These are phyloP conservation scores for Prochilodus magdalenae DNA, from an alignment of 2,113 vertebrate genomes.

Conservation along the genomic window DNA sequence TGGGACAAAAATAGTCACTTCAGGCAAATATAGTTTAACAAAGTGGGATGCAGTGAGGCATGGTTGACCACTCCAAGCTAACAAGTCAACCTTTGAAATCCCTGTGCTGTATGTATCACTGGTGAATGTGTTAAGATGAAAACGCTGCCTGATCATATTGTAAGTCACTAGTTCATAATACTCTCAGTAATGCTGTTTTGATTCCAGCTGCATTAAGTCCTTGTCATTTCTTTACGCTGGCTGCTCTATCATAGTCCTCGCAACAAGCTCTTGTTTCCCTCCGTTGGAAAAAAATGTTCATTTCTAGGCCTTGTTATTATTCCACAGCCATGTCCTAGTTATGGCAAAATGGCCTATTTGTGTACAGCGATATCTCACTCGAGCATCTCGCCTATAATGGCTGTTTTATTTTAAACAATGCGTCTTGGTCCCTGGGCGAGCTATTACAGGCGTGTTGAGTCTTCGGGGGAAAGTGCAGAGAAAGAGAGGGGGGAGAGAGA, in stretches of 20 bases:
- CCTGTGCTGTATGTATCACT: not conserved
- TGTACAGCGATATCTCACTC: conserved; percentile 66
- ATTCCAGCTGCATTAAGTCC: conserved; percentile 12
- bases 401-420: conserved; percentile 75
- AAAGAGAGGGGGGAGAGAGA: conserved; percentile 36
- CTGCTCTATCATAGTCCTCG: not conserved
- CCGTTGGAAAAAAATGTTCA: conserved; percentile 23
- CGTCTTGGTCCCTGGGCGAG: conserved; percentile 58
- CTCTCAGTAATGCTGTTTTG: conserved; percentile 24
- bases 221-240: not conserved
- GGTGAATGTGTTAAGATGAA: not conserved
- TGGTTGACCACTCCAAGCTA: not conserved
- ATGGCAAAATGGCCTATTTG: conserved; percentile 72
- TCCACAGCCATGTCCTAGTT: conserved; percentile 71
- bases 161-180: conserved; percentile 26
- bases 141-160: conserved; percentile 1
- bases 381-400: conserved; percentile 67
- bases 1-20: conserved; percentile 29
- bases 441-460: conserved; percentile 54
- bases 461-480: conserved; percentile 28
- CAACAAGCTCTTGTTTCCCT: conserved; percentile 16
- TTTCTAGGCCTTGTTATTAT: conserved; percentile 62
- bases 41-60: conserved; percentile 5
- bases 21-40: not conserved
- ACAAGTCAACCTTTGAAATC: not conserved